These are phyloP conservation scores for Morpho deidamia DNA, from an alignment of 2,888 invertebrate genomes.

Conservation along the genomic window DNA sequence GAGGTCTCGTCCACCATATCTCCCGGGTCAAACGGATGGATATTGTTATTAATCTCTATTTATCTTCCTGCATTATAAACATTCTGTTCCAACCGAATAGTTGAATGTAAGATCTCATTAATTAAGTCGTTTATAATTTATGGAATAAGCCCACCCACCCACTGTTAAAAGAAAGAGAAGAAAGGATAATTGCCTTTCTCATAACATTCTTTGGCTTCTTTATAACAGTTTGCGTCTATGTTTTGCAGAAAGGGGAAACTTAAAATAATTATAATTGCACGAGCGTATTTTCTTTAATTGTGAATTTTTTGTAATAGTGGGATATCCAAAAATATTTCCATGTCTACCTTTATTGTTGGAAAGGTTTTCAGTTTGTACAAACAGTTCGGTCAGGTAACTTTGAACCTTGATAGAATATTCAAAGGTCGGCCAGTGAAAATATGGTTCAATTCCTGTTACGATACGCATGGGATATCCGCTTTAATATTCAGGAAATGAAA, in stretches of 20 bases:
- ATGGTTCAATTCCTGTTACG: constrained; percentile 61
- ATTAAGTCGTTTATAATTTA: too few species aligned
- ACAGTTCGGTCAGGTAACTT: constrained; percentile 47
- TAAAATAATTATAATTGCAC: too few species aligned
- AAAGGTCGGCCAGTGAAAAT: constrained; percentile 62
- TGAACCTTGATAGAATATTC: constrained; percentile 68
- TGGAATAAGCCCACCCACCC: too few species aligned
- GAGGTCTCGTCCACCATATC: constrained; percentile 52
- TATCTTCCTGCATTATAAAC: constrained; percentile 27
- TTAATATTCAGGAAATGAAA: constrained; percentile 72
- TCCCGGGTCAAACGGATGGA: constrained; percentile 39
- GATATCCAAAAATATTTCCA: background rate
- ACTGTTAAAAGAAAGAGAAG: too few species aligned
- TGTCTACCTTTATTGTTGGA: constrained; percentile 10
- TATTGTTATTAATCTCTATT: constrained; percentile 52
- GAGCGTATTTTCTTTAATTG: too few species aligned
- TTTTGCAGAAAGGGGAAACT: too few species aligned
- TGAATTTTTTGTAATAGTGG: too few species aligned
- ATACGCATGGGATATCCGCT: constrained; percentile 56
- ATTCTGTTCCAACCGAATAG: too few species aligned
- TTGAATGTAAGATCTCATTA: too few species aligned
- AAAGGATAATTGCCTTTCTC: too few species aligned
- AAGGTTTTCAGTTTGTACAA: constrained; percentile 28
- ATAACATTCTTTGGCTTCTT: too few species aligned
- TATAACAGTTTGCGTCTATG: too few species aligned